Evolutionary conservation across 2,888 invertebrate genomes (phyloP).

Genomic region (Lutraria lutraria): DNA sequence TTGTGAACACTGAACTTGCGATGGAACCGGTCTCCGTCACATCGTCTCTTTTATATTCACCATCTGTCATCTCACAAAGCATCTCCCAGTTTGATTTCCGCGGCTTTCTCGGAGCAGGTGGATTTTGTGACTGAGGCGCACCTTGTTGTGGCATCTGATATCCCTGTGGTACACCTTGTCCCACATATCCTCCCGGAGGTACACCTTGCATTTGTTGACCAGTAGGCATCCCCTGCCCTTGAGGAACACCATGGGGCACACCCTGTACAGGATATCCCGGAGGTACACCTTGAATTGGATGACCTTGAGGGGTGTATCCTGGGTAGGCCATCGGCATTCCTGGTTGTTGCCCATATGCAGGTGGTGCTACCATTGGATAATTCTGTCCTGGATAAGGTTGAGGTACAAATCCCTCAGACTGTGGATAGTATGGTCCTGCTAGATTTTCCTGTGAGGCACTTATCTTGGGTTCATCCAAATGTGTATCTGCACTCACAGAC

Average conservation of each 20-base stretch:
- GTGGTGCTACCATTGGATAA: constrained; percentile 34
- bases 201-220: constrained; percentile 10
- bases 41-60: constrained; percentile 65
- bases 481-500: constrained; percentile 63
- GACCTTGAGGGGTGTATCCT: not conserved
- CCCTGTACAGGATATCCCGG: constrained; percentile 17
- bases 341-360: constrained; percentile 43
- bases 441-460: constrained; percentile 67
- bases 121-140: constrained; percentile 20
- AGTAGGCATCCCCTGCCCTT: not conserved
- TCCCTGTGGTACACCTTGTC: constrained; percentile 37
- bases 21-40: constrained; percentile 78
- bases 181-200: constrained; percentile 31
- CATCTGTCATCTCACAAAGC: constrained; percentile 79
- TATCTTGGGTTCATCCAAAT: constrained; percentile 44
- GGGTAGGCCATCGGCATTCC: constrained; percentile 36
- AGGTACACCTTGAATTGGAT: constrained; percentile 34
- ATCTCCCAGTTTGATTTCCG: constrained; percentile 81
- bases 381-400: constrained; percentile 41
- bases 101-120: constrained; percentile 61
- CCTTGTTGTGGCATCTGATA: constrained; percentile 51
- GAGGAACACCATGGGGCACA: not conserved
- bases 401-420: constrained; percentile 60
- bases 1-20: constrained; percentile 79
- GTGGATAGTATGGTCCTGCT: constrained; percentile 58